phyloP scores from a whole-genome alignment of 2,113 vertebrate genomes.

The Semicossyphus pulcher region DNA sequence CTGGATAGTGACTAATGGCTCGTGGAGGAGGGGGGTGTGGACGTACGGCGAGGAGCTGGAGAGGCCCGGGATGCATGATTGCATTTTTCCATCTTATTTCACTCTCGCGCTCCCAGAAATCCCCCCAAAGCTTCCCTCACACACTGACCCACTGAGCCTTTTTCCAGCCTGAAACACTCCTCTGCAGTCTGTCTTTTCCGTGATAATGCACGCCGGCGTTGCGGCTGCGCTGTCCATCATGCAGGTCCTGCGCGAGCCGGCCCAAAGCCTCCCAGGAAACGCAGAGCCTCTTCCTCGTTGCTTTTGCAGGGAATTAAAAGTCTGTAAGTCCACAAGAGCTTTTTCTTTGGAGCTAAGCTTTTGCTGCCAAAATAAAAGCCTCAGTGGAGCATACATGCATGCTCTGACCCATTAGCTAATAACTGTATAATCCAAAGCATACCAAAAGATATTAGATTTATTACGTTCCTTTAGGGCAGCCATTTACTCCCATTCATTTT shows the following conservation, averaged over 20 bases:
- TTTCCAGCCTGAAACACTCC: conserved; percentile 51
- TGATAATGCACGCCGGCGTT: conserved; percentile 16
- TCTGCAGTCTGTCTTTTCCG: not conserved
- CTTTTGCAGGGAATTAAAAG: conserved; percentile 17
- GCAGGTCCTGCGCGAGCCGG: too few relatives aligned
- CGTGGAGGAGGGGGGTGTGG: conserved; percentile 28
- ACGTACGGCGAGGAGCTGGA: conserved; percentile 42
- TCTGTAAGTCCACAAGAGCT: too few relatives aligned
- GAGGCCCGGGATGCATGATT: conserved; percentile 70
- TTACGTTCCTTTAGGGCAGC: too few relatives aligned
- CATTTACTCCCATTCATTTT: too few relatives aligned
- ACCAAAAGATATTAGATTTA: too few relatives aligned
- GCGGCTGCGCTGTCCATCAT: not conserved
- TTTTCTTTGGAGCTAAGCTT: too few relatives aligned
- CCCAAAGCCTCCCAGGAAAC: too few relatives aligned
- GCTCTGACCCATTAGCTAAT: conserved; percentile 9
- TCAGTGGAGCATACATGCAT: not conserved
- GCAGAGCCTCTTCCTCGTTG: too few relatives aligned
- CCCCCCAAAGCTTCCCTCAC: conserved; percentile 20
- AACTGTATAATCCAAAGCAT: not conserved
- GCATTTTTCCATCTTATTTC: conserved; percentile 79
- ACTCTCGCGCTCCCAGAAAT: conserved; percentile 50
- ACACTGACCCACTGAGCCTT: conserved; percentile 50
- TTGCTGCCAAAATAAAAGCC: too few relatives aligned
- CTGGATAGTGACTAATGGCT: conserved; percentile 75